Evolutionary conservation across 2,888 invertebrate genomes (phyloP), one percentile per base, ranked within the genome.

Genomic region (Sylvicola cinctus): DNA sequence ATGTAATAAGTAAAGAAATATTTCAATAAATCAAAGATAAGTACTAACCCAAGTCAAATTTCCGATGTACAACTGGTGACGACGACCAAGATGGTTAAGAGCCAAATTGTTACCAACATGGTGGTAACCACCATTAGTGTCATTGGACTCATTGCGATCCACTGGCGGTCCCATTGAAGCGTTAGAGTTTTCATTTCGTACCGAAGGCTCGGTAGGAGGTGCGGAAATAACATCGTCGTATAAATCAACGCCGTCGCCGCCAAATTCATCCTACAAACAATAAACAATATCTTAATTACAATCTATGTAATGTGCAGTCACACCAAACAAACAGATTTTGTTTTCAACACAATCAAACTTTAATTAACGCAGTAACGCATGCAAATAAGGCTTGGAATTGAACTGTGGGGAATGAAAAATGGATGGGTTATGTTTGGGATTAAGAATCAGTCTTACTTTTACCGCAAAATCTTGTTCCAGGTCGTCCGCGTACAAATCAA

Each of bases 401-500:
- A n/a, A n/a, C n/a, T n/a, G n/a, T n/a, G n/a, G n/a, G n/a, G n/a
- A 25, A 25, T 25, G 25, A 25, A 8, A 25, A 11, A 25, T 25
- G 11, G 25, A 25, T 25, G 25, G 8, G 7, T 8, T 7, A 25
- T 25, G 25, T 11, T 8, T 11, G 11, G 7, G 7, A 25, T 7
- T 7, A 42, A 45, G 38, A 49, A 47, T 50, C 49, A 45, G 46
- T 37, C 44, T 42, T 46, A 56, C 51, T 33, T 33, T 35, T 35
- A 26, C 14, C 44, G 71, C 75, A 63, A 91, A 91, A 66, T 90
- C 88, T 54, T 84, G 83, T 63, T 90, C 91, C 57, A 91, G 77
- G 69, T 91, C 90, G 58, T 91, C 91, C 46, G 84, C 87, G 62
- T 93, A 93, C 51, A 93, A 72, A 76, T 93, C 91, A 64, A 91